Evolutionary conservation across 2,888 invertebrate genomes (phyloP).

Genomic region (Dichetophora obliterata): DNA sequence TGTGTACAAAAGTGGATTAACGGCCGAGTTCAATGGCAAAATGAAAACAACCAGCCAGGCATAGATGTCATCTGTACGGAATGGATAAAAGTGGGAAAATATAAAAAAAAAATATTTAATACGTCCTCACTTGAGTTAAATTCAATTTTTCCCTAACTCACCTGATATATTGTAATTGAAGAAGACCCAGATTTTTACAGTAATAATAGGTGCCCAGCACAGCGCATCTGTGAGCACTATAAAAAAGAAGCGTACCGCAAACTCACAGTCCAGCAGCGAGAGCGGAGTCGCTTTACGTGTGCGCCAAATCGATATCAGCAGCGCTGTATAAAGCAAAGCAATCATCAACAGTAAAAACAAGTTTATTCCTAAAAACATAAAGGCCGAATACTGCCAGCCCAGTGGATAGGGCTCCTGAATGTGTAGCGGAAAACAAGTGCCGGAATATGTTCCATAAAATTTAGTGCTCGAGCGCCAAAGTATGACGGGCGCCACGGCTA

Average conservation of each 20-base stretch:
- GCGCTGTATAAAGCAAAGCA: slow-evolving; percentile 73
- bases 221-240: slow-evolving; percentile 79
- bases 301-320: slow-evolving; percentile 76
- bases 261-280: slow-evolving; percentile 74
- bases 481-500: slow-evolving; percentile 77
- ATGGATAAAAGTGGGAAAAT: slow-evolving; percentile 3
- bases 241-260: slow-evolving; percentile 77
- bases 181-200: slow-evolving; percentile 76
- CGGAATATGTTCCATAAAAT: slow-evolving; percentile 76
- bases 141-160: slow-evolving; percentile 58
- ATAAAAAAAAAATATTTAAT: not conserved
- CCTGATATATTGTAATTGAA: slow-evolving; percentile 72
- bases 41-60: slow-evolving; percentile 79
- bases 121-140: too few relatives aligned
- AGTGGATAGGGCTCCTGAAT: slow-evolving; percentile 77
- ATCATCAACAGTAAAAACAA: slow-evolving; percentile 73
- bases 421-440: slow-evolving; percentile 80
- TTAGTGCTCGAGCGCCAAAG: slow-evolving; percentile 74
- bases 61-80: slow-evolving; percentile 73
- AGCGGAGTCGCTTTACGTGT: slow-evolving; percentile 75
- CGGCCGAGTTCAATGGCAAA: slow-evolving; percentile 76
- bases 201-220: slow-evolving; percentile 80
- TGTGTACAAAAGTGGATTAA: slow-evolving; percentile 78
- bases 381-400: slow-evolving; percentile 81
- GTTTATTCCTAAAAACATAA: slow-evolving; percentile 79